These are phyloP conservation scores for Nomada goodeniana DNA, from an alignment of 2,888 invertebrate genomes.

Conservation along the genomic window DNA sequence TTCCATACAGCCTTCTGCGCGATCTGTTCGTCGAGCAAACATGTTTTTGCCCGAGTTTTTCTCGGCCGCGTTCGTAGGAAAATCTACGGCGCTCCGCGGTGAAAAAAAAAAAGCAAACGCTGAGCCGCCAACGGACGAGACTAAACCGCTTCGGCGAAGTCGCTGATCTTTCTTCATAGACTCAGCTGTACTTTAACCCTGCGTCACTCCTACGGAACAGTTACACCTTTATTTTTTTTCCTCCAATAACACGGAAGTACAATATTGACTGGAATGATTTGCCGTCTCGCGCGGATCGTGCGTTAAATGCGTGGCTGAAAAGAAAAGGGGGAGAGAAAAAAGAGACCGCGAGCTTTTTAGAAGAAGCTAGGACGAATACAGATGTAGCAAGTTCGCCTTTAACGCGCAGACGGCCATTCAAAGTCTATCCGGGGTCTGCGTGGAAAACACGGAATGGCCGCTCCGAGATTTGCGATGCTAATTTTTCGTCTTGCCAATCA, in stretches of 20 bases:
- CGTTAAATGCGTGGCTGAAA: neutral
- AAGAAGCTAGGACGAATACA: neutral
- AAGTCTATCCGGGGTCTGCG: neutral
- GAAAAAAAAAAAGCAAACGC: neutral
- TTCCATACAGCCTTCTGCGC: constrained; percentile 5
- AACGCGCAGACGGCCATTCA: neutral
- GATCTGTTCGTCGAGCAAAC: constrained; percentile 27
- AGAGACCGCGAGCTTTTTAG: neutral
- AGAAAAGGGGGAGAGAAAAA: neutral
- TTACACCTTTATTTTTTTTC: neutral
- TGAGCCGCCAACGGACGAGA: neutral
- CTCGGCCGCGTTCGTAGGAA: neutral
- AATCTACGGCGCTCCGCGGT: neutral
- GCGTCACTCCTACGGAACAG: neutral
- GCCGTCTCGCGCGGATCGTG: neutral
- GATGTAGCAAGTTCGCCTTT: neutral
- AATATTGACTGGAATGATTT: neutral
- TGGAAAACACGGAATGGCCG: neutral
- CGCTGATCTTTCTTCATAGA: neutral
- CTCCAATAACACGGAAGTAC: neutral
- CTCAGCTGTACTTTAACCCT: constrained; percentile 40
- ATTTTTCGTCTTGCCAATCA: neutral
- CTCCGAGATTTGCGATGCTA: constrained; percentile 15
- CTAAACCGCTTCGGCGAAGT: neutral
- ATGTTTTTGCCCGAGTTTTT: constrained; percentile 56